Base-by-base conservation (phyloP, 2,113 vertebrate species). In the Pollachius pollachius region DNA sequence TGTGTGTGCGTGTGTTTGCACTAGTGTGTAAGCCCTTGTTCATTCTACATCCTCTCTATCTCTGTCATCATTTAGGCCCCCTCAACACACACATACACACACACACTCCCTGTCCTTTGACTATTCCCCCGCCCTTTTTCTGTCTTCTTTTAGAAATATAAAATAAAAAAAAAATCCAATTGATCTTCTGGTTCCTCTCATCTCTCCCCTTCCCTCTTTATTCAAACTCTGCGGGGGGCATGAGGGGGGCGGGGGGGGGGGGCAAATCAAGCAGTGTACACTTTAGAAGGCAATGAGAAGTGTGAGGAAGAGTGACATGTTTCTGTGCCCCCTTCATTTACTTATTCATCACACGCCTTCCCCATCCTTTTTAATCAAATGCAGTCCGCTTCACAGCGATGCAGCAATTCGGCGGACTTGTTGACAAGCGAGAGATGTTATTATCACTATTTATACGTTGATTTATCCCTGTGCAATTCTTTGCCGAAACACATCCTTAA, bases 91-190 rank as follows among this genome's bases (percentile, higher is more conserved):
- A 34, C 4, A 27, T 4, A 34, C 27, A 27, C 27, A 27, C 30
- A 34, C 30, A 4, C 30, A 7, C 30, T 34, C 30, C 30, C 30
- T 34, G 1, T 48, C 41, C 41, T 48, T 48, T 48, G 41, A 48
- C 41, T 9, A 48, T 48, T 48, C 11, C 8, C 30, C 64, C 15
- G n/a, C 41, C 72, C 63, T 68, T 71, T 13, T 6, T 59, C 65
- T 17, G 54, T 68, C 71, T 67, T 54, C 27, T 17, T 67, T 57
- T 64, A 48, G 7, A 48, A 48, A 48, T 48, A 48, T 48, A 67
- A 79, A 79, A 77, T 72, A 79, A 71, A 81, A 19, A 19, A 75
- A 27, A 68, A 62, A 73, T 70, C 62, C 70, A 64, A 59, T 77
- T 76, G 30, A 62, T 74, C 80, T 79, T 58, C n/a, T 59, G 68